A percentile compares a stretch with the other conserved stretches of the same genome.
These are phyloP conservation scores for Crotophaga sulcirostris DNA, from an alignment of 2,113 vertebrate genomes.

Conservation along the genomic window DNA sequence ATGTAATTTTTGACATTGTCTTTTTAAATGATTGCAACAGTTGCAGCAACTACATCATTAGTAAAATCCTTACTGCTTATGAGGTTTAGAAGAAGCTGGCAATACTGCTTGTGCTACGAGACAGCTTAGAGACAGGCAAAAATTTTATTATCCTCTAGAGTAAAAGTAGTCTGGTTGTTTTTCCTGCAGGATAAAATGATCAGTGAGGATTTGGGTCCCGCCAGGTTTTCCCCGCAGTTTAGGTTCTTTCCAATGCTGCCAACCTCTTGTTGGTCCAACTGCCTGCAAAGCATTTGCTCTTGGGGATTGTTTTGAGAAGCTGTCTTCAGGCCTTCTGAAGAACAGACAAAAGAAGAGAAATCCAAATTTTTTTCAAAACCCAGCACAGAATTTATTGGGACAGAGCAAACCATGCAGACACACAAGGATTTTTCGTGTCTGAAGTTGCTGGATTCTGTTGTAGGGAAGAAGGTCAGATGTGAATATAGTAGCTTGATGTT, in stretches of 20 bases:
- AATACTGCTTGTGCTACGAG: not conserved
- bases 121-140: not conserved
- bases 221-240: not conserved
- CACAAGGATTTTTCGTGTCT: not conserved
- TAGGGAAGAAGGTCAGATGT: not conserved
- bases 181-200: not conserved
- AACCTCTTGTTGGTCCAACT: rapidly evolving
- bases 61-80: not conserved
- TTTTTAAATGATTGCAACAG: not conserved
- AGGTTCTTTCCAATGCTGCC: not conserved
- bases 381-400: not conserved
- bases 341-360: not conserved
- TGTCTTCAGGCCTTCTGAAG: not conserved
- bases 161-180: not conserved
- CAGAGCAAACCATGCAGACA: not conserved
- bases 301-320: not conserved
- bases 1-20: not conserved
- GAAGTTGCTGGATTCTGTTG: not conserved
- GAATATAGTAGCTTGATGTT: not conserved
- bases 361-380: not conserved
- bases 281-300: not conserved
- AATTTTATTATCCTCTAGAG: not conserved
- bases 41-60: not conserved
- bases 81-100: not conserved
- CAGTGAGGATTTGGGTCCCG: not conserved